phyloP scores from a whole-genome alignment of 2,113 vertebrate genomes.

The Maccullochella peelii region DNA sequence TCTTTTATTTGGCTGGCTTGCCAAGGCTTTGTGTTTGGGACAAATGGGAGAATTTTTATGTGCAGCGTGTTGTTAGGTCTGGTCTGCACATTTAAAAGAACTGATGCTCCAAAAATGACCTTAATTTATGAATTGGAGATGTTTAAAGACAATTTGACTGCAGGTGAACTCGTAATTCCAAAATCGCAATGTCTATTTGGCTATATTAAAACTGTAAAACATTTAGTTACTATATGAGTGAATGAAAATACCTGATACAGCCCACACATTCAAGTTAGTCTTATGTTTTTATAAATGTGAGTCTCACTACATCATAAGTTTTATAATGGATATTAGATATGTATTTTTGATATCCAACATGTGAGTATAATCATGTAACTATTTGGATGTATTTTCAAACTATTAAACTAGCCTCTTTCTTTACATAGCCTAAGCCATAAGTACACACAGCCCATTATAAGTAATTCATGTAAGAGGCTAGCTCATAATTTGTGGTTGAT shows the following conservation, averaged over 20 bases:
- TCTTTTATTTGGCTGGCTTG: constrained; percentile 80
- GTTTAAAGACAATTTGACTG: neutral
- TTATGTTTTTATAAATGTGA: neutral
- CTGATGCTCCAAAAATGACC: neutral
- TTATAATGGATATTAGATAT: neutral
- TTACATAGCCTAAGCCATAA: constrained; percentile 24
- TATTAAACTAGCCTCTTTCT: constrained; percentile 7
- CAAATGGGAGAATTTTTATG: constrained; percentile 31
- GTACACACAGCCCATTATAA: constrained; percentile 22
- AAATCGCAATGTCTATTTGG: neutral
- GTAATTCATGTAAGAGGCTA: constrained; percentile 25
- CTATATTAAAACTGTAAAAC: neutral
- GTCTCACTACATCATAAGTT: neutral
- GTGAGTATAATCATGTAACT: neutral
- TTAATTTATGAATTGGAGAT: neutral
- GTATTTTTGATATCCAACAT: neutral
- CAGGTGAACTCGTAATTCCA: neutral
- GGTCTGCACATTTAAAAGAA: constrained; percentile 7
- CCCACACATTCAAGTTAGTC: neutral
- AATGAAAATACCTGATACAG: neutral
- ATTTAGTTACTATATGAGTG: no score
- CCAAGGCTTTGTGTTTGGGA: constrained; percentile 29
- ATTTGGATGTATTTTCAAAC: neutral
- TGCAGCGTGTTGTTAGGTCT: constrained; percentile 10
- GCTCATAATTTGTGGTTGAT: constrained; percentile 60